These are phyloP conservation scores for Nycteola revayana DNA, from an alignment of 2,888 invertebrate genomes.

Conservation along the genomic window DNA sequence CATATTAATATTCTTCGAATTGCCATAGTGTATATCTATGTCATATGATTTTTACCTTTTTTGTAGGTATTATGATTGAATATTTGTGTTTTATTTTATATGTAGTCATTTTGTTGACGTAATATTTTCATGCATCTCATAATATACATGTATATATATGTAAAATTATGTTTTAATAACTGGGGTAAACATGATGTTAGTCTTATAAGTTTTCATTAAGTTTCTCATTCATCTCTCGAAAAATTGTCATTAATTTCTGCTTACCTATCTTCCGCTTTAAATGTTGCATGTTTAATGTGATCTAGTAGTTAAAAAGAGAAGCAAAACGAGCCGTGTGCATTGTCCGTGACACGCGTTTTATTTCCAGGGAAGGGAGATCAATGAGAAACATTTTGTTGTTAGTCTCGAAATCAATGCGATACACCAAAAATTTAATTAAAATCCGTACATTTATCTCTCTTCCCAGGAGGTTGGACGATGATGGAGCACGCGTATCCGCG, in stretches of 20 bases:
- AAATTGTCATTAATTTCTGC: neutral
- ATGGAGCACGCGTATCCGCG: slow-evolving; percentile 91
- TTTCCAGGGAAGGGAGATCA: slow-evolving; percentile 81
- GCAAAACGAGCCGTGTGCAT: neutral
- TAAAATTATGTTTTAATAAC: no score
- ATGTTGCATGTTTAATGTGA: neutral
- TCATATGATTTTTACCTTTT: no score
- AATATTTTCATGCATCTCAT: no score
- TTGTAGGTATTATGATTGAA: no score
- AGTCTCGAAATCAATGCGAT: slow-evolving; percentile 31
- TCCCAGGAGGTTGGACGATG: slow-evolving; percentile 93
- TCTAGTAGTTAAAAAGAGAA: neutral
- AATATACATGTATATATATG: no score
- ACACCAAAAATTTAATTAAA: slow-evolving; percentile 53
- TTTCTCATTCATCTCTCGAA: slow-evolving; percentile 34
- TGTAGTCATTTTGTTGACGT: no score
- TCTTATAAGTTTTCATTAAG: slow-evolving; percentile 4
- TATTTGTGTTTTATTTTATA: no score
- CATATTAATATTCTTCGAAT: no score
- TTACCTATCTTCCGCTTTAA: neutral
- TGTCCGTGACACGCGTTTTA: slow-evolving; percentile 28
- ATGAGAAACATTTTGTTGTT: slow-evolving; percentile 46
- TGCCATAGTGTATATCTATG: no score
- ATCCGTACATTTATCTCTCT: slow-evolving; percentile 80
- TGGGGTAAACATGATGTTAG: no score